Evolutionary conservation across 1,140 invertebrate genomes (phyloP), one percentile per base, ranked within the genome.

Genomic region (Agraylea sexmaculata): DNA sequence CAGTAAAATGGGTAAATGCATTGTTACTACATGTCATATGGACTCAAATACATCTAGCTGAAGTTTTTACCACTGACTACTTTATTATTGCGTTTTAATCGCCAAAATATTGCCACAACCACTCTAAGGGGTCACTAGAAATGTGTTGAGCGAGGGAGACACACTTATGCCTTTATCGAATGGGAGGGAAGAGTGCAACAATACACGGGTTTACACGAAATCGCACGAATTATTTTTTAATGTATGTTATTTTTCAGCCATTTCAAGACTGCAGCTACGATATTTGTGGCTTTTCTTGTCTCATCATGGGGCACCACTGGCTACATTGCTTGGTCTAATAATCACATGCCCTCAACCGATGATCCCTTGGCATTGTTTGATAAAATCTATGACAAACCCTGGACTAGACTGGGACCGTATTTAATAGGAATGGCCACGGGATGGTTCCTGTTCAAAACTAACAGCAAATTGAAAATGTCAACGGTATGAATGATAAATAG

Each of bases 321-420:
- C 8, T 81, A 83, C 51, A 79, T 87, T 11, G 83, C 83, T 0
- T 78, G 80, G 55, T 73, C 68, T 37, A 84, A 83, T 53, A 78
- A 84, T 47, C 82, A 87, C 56, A 75, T 82, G 48, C 83, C 83
- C 10, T 82, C 76, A 51, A 70, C 73, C 1, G 82, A 87, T 47
- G 84, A 87, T 58, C 84, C 84, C 0, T 61, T 87, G 49, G 83
- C 83, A 0, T 64, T 85, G 7, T 87, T 87, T 56, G 84, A 87
- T 56, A 85, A 86, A 65, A 85, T 87, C 50, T 87, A 87, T 52
- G 84, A 87, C 59, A 87, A 87, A 60, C 84, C 84, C 7, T 87
- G 83, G 82, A 87, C 84, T 0, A 61, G 84, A 29, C 56, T 87
- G 7, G 83, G 84, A 0, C 84, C 84, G 0, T 87, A 87, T 53